Evolutionary conservation across 35 echinoderm and acorn worm genomes (phyloP), one percentile per base, ranked within the genome.

Genomic region (Anneissia japonica): DNA sequence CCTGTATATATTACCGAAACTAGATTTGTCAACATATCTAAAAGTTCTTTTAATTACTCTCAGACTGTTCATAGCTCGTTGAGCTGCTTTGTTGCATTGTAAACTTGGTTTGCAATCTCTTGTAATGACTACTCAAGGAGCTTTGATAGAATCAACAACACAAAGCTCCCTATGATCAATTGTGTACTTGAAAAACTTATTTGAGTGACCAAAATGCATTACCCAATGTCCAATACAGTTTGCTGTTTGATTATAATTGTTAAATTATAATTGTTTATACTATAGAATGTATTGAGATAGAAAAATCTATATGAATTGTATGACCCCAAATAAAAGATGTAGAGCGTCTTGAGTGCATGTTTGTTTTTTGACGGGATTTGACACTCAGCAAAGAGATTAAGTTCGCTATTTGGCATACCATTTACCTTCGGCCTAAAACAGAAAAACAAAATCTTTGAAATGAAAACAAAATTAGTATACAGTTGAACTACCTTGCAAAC

Each of bases 401-500:
- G n/a, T n/a, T n/a, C n/a, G n/a, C n/a, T n/a, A n/a, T n/a, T n/a
- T n/a, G n/a, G n/a, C n/a, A n/a, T n/a, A n/a, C n/a, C n/a, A n/a
- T n/a, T n/a, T n/a, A n/a, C n/a, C 46, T 26, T 26, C 26, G 26
- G 46, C 26, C 11, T 13, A 56, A 56, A 56, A 13, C 11, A 26
- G 46, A 56, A 56, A 56, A 56, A 13, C 46, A 11, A 56, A 56
- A 56, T 56, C 26, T 56, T 56, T 11, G 46, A 26, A 56, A 56
- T 13, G 11, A 56, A 56, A 56, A 56, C 11, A 56, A 13, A n/a
- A n/a, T n/a, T n/a, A n/a, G n/a, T n/a, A n/a, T n/a, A n/a, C n/a
- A n/a, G 31, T 11, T 39, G 13, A 36, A 81, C 87, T 17, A 97
- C 94, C 91, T 97, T 82, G 64, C 95, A 97, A n/a, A 93, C 95